phyloP scores from a whole-genome alignment of 1,140 invertebrate genomes.

The Pectinophora gossypiella region DNA sequence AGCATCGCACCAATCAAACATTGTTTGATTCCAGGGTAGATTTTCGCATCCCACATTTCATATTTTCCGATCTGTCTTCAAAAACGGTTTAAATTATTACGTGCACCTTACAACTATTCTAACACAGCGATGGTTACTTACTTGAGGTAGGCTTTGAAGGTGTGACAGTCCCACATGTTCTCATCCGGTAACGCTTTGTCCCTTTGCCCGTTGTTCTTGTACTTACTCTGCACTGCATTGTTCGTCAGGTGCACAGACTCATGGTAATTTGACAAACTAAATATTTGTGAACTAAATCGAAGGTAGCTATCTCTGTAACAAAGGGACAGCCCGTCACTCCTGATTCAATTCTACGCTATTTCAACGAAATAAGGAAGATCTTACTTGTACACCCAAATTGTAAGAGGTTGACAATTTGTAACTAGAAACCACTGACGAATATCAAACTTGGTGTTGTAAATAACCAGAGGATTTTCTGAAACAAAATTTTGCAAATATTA shows the following conservation, averaged over 20 bases:
- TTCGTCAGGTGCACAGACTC: slow-evolving; percentile 96
- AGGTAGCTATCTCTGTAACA: slow-evolving; percentile 88
- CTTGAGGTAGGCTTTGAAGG: slow-evolving; percentile 84
- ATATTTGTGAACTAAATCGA: slow-evolving; percentile 94
- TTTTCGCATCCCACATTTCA: slow-evolving; percentile 86
- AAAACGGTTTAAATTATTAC: not conserved
- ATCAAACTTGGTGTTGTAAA: slow-evolving; percentile 95
- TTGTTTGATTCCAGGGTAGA: slow-evolving; percentile 94
- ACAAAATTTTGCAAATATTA: no score
- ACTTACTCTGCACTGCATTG: slow-evolving; percentile 94
- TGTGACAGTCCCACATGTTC: slow-evolving; percentile 92
- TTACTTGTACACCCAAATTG: slow-evolving; percentile 95
- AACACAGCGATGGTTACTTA: slow-evolving; percentile 56
- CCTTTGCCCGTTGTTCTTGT: slow-evolving; percentile 86
- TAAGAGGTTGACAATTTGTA: slow-evolving; percentile 91
- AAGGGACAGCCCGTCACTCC: no score
- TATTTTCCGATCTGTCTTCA: slow-evolving; percentile 81
- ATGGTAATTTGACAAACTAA: slow-evolving; percentile 91
- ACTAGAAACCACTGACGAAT: slow-evolving; percentile 96
- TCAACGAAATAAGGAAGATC: slow-evolving; percentile 10
- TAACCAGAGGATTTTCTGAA: slow-evolving; percentile 88
- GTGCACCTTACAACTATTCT: no score
- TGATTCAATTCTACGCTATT: no score
- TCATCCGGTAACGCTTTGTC: slow-evolving; percentile 85
- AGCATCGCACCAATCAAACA: slow-evolving; percentile 91